Evolutionary conservation across 1,140 invertebrate species (phyloP).

Genomic region (Aphaenogaster floridana): DNA sequence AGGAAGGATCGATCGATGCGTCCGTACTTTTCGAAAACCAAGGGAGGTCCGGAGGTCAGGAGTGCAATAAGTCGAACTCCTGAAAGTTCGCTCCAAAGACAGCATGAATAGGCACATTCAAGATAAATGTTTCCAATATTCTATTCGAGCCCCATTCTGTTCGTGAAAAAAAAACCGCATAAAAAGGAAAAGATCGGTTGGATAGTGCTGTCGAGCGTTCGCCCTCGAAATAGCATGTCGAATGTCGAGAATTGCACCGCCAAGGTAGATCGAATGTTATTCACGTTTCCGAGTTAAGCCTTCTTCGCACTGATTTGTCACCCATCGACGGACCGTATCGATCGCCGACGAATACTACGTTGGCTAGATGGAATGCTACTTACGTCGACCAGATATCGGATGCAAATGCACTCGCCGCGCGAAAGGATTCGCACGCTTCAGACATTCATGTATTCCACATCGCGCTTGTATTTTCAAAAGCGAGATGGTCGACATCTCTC

Average conservation of each 20-base stretch:
- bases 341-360: conserved; percentile 30
- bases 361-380: neutral
- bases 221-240: conserved; percentile 21
- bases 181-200: neutral
- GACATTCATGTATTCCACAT: conserved; percentile 52
- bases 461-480: conserved; percentile 56
- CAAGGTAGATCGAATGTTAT: conserved; percentile 32
- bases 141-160: neutral
- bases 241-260: conserved; percentile 10
- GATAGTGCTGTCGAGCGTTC: neutral
- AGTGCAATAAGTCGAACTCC: conserved; percentile 16
- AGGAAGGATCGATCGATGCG: neutral
- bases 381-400: conserved; percentile 45
- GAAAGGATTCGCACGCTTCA: conserved; percentile 32
- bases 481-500: conserved; percentile 34
- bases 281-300: conserved; percentile 41
- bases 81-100: neutral
- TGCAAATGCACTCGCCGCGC: conserved; percentile 30
- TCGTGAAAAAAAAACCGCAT: neutral
- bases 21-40: conserved; percentile 14
- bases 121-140: conserved; percentile 26
- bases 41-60: neutral
- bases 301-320: conserved; percentile 51
- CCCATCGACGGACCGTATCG: conserved; percentile 35
- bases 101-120: conserved; percentile 24